A percentile compares a stretch with the other conserved stretches of the same genome.
Evolutionary conservation across 2,113 vertebrate genomes (phyloP).

Genomic region (Balaeniceps rex): DNA sequence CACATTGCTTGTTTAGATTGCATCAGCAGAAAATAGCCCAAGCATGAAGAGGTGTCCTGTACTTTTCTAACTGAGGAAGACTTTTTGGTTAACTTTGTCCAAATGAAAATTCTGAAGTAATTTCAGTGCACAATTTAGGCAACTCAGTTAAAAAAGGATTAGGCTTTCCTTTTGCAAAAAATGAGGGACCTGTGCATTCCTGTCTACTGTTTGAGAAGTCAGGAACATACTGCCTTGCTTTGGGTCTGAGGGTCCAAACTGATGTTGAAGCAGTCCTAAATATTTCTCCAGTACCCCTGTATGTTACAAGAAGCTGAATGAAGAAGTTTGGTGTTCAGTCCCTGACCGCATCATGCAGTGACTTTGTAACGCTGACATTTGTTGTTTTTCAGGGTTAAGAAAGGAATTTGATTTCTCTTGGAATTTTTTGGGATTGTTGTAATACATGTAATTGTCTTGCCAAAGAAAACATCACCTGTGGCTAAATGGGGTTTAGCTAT

Average conservation of each 20-base stretch:
- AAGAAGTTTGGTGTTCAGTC: not conserved
- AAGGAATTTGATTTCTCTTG: not conserved
- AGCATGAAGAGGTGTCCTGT: not conserved
- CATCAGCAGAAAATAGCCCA: constrained; percentile 17
- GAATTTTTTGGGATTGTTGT: not conserved
- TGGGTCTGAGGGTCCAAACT: not conserved
- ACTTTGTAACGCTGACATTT: not conserved
- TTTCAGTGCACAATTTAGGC: not conserved
- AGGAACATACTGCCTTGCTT: not conserved
- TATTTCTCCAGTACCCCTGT: not conserved
- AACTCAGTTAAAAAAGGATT: not conserved
- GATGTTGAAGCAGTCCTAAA: not conserved
- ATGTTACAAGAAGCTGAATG: not conserved
- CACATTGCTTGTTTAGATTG: not conserved
- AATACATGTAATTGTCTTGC: not conserved
- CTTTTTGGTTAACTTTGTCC: not conserved
- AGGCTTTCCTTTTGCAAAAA: not conserved
- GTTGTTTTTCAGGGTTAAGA: not conserved
- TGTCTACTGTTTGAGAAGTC: not conserved
- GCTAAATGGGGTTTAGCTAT: constrained; percentile 33
- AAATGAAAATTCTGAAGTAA: not conserved
- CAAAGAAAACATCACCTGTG: not conserved
- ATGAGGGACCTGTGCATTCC: not conserved
- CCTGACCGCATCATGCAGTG: not conserved
- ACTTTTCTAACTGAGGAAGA: not conserved